phyloP scores from a whole-genome alignment of 2,888 invertebrate species.

The Amaurobius ferox region DNA sequence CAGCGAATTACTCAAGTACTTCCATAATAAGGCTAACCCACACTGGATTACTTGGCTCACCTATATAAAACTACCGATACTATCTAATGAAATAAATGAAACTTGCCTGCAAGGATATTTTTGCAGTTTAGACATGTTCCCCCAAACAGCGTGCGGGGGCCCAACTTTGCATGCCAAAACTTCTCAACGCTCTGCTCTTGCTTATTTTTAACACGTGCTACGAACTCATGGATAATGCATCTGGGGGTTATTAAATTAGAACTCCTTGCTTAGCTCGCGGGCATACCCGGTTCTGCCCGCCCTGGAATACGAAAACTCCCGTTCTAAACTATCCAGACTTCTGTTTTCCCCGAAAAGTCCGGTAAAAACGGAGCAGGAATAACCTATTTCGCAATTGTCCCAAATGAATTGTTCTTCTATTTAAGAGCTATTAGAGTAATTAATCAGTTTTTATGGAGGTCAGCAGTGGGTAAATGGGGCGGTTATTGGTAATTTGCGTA shows the following conservation, averaged over 20 bases:
- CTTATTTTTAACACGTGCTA: conserved; percentile 70
- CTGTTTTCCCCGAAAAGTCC: conserved; percentile 25
- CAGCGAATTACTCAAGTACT: too few species aligned
- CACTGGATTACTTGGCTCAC: too few species aligned
- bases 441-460: background rate
- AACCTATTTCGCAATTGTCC: conserved; percentile 13
- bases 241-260: conserved; percentile 59
- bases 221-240: conserved; percentile 67
- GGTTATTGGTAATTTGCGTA: background rate
- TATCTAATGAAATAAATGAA: too few species aligned
- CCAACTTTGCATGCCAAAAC: conserved; percentile 60
- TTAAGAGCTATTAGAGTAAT: conserved; percentile 15
- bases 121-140: conserved; percentile 20
- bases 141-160: background rate
- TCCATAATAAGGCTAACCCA: too few species aligned
- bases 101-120: too few species aligned
- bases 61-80: too few species aligned
- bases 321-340: conserved; percentile 66
- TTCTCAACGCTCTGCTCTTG: conserved; percentile 56
- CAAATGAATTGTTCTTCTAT: conserved; percentile 12
- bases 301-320: conserved; percentile 45
- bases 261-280: conserved; percentile 21
- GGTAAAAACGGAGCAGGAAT: conserved; percentile 33
- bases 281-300: conserved; percentile 15
- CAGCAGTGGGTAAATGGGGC: background rate